phyloP scores from a whole-genome alignment of 2,113 vertebrate species.

The Cryptomyrus ogoouensis region DNA sequence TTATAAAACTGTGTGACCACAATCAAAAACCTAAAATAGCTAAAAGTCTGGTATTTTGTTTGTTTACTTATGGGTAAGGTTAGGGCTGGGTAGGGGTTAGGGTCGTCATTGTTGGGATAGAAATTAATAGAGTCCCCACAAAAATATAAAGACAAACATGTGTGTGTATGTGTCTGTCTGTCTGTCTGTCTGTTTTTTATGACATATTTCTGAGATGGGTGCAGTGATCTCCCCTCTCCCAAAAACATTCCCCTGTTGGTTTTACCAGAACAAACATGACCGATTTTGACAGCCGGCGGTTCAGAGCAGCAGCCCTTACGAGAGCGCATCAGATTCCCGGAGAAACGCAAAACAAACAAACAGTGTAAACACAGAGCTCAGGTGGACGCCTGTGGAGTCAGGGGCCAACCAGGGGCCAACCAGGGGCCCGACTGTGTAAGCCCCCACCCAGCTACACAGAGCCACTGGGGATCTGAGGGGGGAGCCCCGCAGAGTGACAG shows the following conservation, averaged over 20 bases:
- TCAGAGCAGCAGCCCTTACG: not conserved
- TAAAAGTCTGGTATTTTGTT: not conserved
- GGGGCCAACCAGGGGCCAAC: not conserved
- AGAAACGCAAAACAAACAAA: not conserved
- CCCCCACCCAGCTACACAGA: not conserved
- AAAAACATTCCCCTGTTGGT: not conserved
- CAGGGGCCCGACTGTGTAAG: not conserved
- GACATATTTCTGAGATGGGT: not conserved
- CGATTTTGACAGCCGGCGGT: not conserved
- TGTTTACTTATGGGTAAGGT: not conserved
- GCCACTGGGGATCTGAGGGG: not conserved
- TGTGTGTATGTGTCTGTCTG: not conserved
- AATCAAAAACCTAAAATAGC: not conserved
- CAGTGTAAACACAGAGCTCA: not conserved
- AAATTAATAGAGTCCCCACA: not conserved
- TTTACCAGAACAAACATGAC: slow-evolving; percentile 31
- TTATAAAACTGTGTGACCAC: not conserved
- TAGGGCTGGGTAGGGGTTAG: too few species aligned
- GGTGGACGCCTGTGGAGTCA: not conserved
- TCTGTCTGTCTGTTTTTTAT: not conserved
- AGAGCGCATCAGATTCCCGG: not conserved
- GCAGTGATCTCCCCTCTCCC: not conserved
- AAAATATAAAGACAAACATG: not conserved
- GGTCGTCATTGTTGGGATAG: not conserved
- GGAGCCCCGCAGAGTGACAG: not conserved